Conservation (phyloP, 2,888 invertebrate species). For the Drosophila leonis region DNA sequence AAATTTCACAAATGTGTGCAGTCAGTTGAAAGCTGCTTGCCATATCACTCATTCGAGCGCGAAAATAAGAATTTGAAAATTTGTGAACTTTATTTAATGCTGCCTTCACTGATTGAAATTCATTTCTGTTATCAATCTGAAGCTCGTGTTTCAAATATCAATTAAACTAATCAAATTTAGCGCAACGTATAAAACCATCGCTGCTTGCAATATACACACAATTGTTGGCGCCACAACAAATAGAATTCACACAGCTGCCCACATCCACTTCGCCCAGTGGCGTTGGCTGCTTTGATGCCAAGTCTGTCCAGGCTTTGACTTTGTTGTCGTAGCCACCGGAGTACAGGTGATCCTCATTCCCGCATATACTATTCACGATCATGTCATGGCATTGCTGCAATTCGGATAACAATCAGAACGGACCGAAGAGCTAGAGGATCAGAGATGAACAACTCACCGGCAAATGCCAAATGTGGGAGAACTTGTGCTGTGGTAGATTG, state of each 20-base stretch:
- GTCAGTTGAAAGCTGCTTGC: neutral
- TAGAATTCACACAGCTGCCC: constrained; percentile 82
- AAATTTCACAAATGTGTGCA: neutral
- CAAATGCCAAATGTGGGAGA: constrained; percentile 74
- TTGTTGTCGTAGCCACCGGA: constrained; percentile 85
- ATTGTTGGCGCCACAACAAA: constrained; percentile 77
- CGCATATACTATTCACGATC: constrained; percentile 84
- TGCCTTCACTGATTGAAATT: neutral
- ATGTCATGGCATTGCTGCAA: constrained; percentile 84
- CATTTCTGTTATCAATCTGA: no score
- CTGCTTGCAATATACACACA: constrained; percentile 80
- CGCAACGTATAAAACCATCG: constrained; percentile 82
- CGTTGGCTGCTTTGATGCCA: constrained; percentile 70
- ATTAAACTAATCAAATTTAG: constrained; percentile 68
- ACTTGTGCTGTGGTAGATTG: constrained; percentile 80
- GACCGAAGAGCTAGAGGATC: neutral
- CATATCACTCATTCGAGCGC: neutral
- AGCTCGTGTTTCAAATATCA: neutral
- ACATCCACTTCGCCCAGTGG: constrained; percentile 80
- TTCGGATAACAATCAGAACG: neutral
- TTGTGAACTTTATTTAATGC: neutral
- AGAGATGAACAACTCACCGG: constrained; percentile 60
- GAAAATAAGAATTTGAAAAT: neutral
- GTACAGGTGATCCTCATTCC: constrained; percentile 76
- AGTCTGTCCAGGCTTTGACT: constrained; percentile 83